A percentile compares a stretch with the other conserved stretches of the same genome.
These are phyloP conservation scores for Turritopsis rubra DNA, from an alignment of 30 jellyfish, hydroid and myxozoan genomes.

Conservation along the genomic window DNA sequence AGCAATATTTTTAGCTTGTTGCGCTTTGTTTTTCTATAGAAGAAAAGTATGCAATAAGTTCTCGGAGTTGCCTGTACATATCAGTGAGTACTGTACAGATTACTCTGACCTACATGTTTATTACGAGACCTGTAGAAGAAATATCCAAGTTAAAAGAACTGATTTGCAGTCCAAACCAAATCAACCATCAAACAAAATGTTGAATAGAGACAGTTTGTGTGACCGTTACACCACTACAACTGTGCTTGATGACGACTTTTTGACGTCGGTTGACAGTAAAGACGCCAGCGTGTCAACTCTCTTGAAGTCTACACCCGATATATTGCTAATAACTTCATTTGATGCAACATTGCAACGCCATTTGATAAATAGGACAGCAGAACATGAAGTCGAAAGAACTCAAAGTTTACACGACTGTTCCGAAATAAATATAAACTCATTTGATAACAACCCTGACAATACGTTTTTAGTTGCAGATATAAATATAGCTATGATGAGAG, in stretches of 20 bases:
- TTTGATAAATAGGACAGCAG: neutral
- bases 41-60: neutral
- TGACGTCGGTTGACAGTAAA: neutral
- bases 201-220: neutral
- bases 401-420: neutral
- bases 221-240: neutral
- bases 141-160: neutral
- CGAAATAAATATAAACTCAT: neutral
- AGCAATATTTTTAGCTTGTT: neutral
- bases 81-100: neutral
- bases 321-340: neutral
- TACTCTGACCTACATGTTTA: neutral
- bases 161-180: neutral
- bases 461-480: neutral
- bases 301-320: neutral
- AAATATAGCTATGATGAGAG: neutral
- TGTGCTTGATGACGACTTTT: neutral
- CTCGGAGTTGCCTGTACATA: neutral
- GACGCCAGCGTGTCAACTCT: neutral
- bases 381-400: neutral
- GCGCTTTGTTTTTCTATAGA: slow-evolving; percentile 5
- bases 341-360: neutral
- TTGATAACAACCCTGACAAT: no score
- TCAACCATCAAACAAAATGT: neutral
- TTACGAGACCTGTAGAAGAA: neutral